Percentiles rank a stretch among this genome's conserved stretches.
These are phyloP conservation scores for Ceratina australensis DNA, from an alignment of 1,140 invertebrate species.

Conservation along the genomic window DNA sequence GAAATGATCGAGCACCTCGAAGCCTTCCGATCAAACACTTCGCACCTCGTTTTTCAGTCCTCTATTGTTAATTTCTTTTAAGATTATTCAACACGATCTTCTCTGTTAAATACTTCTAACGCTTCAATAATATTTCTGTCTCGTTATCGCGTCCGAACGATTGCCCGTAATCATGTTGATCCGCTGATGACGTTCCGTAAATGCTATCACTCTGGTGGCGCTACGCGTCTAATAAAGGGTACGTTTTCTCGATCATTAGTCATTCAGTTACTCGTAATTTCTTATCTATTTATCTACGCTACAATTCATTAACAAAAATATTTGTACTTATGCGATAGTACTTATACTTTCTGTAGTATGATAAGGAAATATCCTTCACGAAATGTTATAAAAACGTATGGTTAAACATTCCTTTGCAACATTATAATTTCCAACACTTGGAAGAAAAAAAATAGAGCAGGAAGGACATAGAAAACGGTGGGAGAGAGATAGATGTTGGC, in stretches of 20 bases:
- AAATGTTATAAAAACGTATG: too few relatives aligned
- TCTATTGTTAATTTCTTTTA: too few relatives aligned
- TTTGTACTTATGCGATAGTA: too few relatives aligned
- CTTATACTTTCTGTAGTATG: too few relatives aligned
- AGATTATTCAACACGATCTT: background rate
- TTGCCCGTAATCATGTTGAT: conserved; percentile 50
- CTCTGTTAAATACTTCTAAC: background rate
- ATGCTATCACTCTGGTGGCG: conserved; percentile 31
- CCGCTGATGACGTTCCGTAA: conserved; percentile 50
- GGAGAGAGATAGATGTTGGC: too few relatives aligned
- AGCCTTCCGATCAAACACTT: background rate
- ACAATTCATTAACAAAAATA: background rate
- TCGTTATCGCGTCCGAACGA: conserved; percentile 47
- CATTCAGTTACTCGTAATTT: background rate
- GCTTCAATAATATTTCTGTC: conserved; percentile 32
- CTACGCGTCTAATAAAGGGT: background rate
- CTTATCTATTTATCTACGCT: background rate
- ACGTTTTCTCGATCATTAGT: conserved; percentile 2
- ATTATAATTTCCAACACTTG: too few relatives aligned
- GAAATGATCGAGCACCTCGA: background rate
- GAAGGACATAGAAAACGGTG: too few relatives aligned
- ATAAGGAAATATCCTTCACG: too few relatives aligned
- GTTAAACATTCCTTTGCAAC: too few relatives aligned
- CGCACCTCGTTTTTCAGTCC: background rate
- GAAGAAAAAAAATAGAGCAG: too few relatives aligned